These are phyloP conservation scores for Pangasianodon gigas DNA, from an alignment of 2,113 vertebrate genomes.

Conservation along the genomic window DNA sequence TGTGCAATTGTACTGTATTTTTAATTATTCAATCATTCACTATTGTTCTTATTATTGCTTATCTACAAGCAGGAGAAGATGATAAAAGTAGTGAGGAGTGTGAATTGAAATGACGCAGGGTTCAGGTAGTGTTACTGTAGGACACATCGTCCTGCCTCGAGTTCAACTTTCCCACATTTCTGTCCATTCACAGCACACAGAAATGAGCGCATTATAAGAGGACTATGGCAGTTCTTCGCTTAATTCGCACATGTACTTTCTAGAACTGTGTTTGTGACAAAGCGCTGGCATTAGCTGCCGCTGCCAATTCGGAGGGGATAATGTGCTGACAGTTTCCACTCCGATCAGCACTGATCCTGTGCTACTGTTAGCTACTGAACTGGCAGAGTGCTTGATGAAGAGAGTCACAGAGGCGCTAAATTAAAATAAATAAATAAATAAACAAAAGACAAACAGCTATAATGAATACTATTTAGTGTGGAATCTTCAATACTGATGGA, in stretches of 20 bases:
- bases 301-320: neutral
- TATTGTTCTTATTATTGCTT: neutral
- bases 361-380: constrained; percentile 3
- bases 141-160: neutral
- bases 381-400: neutral
- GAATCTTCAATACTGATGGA: neutral
- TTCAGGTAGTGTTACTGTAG: neutral
- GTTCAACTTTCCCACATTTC: neutral
- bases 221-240: no score
- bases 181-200: neutral
- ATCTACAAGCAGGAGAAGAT: neutral
- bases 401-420: neutral
- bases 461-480: neutral
- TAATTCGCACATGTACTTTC: neutral
- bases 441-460: neutral
- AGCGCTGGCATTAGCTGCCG: neutral
- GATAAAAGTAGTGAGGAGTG: neutral
- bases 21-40: neutral
- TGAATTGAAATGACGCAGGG: neutral
- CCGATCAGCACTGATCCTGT: neutral
- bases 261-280: neutral
- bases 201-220: neutral
- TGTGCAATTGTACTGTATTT: no score
- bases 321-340: neutral
- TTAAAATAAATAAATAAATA: neutral